Percentiles rank a stretch among this genome's conserved stretches.
Conservation (phyloP, 2,113 vertebrate species). For the Larimichthys crocea region DNA sequence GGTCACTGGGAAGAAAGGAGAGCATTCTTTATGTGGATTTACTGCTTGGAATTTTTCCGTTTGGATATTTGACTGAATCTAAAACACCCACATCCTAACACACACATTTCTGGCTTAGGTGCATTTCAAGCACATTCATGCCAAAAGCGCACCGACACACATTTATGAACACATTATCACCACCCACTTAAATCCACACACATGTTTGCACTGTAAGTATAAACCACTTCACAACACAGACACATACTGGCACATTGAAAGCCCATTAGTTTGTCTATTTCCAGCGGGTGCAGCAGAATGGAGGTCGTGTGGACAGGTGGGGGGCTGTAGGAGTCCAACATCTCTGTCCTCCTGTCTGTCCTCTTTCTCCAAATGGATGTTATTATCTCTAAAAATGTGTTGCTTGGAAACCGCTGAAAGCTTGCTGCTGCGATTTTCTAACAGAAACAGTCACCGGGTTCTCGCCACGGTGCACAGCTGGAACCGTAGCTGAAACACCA, state of each 20-base stretch:
- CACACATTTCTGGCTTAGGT: constrained; percentile 38
- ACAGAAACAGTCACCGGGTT: constrained; percentile 64
- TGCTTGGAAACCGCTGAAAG: constrained; percentile 76
- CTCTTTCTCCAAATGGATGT: constrained; percentile 73
- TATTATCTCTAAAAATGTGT: constrained; percentile 79
- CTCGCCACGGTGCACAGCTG: constrained; percentile 56
- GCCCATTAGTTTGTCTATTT: constrained; percentile 49
- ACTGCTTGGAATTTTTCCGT: constrained; percentile 56
- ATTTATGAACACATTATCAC: constrained; percentile 52
- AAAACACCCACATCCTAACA: constrained; percentile 25
- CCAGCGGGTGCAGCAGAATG: constrained; percentile 64
- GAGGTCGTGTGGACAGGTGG: constrained; percentile 72
- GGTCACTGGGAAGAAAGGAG: constrained; percentile 34
- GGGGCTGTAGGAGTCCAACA: constrained; percentile 70
- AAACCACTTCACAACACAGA: constrained; percentile 42
- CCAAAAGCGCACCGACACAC: constrained; percentile 39
- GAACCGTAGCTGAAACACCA: constrained; percentile 72
- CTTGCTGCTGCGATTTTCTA: constrained; percentile 65
- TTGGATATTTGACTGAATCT: constrained; percentile 66
- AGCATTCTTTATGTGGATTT: constrained; percentile 67
- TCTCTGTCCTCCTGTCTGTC: constrained; percentile 32
- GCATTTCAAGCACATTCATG: constrained; percentile 29
- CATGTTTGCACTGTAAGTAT: constrained; percentile 63
- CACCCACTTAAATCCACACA: constrained; percentile 66
- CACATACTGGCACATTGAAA: constrained; percentile 38